Evolutionary conservation across 2,888 invertebrate species (phyloP).

Genomic region (Andrena marginata): DNA sequence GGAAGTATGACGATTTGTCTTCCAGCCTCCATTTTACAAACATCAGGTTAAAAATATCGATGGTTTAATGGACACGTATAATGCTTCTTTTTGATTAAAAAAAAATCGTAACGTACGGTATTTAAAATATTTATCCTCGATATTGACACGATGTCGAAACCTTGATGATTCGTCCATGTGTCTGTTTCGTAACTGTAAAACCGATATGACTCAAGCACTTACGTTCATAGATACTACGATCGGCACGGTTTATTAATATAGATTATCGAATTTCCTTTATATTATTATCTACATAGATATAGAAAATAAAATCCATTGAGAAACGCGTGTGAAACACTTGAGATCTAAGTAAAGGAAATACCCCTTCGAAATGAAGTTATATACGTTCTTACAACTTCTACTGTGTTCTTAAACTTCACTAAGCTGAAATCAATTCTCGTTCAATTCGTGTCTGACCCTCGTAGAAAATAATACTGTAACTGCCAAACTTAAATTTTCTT

Average conservation of each 20-base stretch:
- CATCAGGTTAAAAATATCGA: constrained; percentile 2
- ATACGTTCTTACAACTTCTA: too few species aligned
- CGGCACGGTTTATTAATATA: not conserved
- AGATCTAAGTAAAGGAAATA: not conserved
- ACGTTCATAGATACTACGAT: not conserved
- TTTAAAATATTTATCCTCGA: constrained; percentile 1
- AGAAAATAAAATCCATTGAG: not conserved
- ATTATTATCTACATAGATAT: not conserved
- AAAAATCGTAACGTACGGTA: not conserved
- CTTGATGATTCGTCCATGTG: constrained; percentile 16
- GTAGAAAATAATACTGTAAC: too few species aligned
- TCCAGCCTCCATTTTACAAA: not conserved
- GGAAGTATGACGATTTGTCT: not conserved
- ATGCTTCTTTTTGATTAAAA: not conserved
- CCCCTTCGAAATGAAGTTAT: too few species aligned
- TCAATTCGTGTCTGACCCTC: too few species aligned
- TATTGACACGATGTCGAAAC: not conserved
- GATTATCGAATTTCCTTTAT: not conserved
- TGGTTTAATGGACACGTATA: not conserved
- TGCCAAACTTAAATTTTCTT: too few species aligned
- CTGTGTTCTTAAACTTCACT: too few species aligned
- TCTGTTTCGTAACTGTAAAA: constrained; percentile 17
- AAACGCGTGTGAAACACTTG: not conserved
- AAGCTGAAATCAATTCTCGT: too few species aligned
- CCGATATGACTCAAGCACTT: constrained; percentile 4